Evolutionary conservation across 2,113 vertebrate species (phyloP).

Genomic region (Aspidoscelis tigris): DNA sequence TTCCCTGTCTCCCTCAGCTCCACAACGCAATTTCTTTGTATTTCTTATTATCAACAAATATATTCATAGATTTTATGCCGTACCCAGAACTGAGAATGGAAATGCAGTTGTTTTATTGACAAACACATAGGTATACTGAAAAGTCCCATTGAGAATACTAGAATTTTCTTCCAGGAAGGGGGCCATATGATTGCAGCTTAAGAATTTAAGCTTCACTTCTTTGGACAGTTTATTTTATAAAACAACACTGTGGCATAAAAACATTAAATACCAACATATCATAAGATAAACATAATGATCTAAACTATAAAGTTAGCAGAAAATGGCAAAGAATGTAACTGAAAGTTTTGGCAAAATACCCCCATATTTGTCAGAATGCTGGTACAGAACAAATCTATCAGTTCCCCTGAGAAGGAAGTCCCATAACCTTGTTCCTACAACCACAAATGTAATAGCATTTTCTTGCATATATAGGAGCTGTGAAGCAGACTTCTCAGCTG

Average conservation of each 20-base stretch:
- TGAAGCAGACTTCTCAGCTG: neutral
- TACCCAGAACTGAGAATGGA: neutral
- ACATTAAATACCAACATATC: neutral
- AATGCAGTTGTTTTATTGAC: neutral
- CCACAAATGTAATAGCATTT: neutral
- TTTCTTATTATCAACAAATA: fast-evolving
- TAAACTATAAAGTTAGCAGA: neutral
- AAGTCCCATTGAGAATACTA: neutral
- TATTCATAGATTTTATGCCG: constrained; percentile 12
- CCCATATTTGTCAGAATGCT: neutral
- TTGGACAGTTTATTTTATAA: neutral
- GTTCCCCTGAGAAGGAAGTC: neutral
- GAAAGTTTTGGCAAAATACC: neutral
- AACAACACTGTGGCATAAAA: neutral
- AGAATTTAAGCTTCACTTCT: neutral
- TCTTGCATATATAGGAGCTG: neutral
- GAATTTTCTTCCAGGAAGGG: neutral
- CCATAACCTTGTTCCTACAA: neutral
- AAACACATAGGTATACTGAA: neutral
- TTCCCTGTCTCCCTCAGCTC: neutral
- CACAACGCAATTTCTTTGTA: constrained; percentile 6
- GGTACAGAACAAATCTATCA: neutral
- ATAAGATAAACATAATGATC: too few species aligned
- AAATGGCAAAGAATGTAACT: neutral
- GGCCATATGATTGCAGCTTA: neutral